Evolutionary conservation across 2,888 invertebrate species (phyloP), one percentile per base, ranked within the genome.

Genomic region (Morpho achilles): DNA sequence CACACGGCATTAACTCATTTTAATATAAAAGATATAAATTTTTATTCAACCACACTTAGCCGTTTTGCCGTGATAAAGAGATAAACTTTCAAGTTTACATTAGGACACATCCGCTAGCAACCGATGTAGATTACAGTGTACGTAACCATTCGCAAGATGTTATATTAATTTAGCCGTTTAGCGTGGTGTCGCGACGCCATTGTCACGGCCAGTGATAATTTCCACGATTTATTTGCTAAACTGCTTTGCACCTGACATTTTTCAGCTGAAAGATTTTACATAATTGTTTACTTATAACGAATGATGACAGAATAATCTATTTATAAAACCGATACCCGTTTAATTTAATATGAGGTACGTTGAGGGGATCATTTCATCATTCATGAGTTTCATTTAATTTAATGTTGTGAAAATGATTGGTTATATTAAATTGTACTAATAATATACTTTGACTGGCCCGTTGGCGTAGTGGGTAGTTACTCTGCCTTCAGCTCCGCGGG

Each of bases 131-230:
- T 52, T 46, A 43, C 4, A 46, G 22, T 42, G n/a, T 53, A 47
- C 10, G 53, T 52, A 53, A 56, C 53, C 53, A 46, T 53, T 46
- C 16, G 39, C 60, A 48, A 51, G 45, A 48, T 53, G 53, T 46
- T 46, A 60, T 49, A 65, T 58, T 61, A 63, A 66, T 63, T 65
- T 64, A 59, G 48, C 56, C 60, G 60, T 62, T 68, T 67, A 66
- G 64, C 66, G 45, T 43, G 40, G 42, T 46, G 56, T 51, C 64
- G 61, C 59, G 58, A 62, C 70, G 74, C 70, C 80, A 79, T 75
- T 82, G 84, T 80, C 85, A 83, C 62, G 81, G 73, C 52, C 72
- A 59, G 49, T 53, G 56, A 68, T 66, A 69, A 68, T 66, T 71
- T 66, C 68, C 63, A 60, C 58, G 56, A 50, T 46, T 44, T 67